phyloP scores from a whole-genome alignment of 2,113 vertebrate genomes.

The Sinocyclocheilus maitianheensis region DNA sequence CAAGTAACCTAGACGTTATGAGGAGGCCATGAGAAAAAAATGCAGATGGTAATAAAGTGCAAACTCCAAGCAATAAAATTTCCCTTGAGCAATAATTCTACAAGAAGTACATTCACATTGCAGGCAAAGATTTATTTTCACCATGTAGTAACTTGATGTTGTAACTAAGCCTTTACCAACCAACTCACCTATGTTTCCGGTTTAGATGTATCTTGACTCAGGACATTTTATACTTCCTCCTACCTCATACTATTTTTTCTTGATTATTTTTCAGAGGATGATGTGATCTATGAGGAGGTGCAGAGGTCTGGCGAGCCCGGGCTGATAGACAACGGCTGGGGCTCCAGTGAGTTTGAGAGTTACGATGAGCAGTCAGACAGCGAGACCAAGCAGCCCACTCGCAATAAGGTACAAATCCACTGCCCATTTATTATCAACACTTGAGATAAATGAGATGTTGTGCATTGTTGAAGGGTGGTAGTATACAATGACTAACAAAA shows the following conservation, averaged over 20 bases:
- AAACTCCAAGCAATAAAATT: too few species aligned
- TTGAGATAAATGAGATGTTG: background rate
- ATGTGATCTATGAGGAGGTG: constrained; percentile 76
- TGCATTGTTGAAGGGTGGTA: background rate
- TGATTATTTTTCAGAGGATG: constrained; percentile 57
- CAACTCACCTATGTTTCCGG: background rate
- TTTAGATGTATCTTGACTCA: background rate
- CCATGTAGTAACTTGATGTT: background rate
- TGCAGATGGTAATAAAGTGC: too few species aligned
- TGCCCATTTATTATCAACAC: background rate
- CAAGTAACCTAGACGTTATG: background rate
- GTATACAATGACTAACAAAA: too few species aligned
- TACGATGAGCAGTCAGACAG: constrained; percentile 83
- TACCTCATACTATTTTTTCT: background rate
- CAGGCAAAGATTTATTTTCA: background rate
- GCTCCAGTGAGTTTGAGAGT: constrained; percentile 88
- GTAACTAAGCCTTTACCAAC: background rate
- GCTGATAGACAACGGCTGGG: constrained; percentile 77
- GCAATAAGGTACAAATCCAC: constrained; percentile 58
- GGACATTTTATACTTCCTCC: background rate
- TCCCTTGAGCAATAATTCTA: background rate
- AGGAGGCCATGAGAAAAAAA: background rate
- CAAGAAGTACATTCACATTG: background rate
- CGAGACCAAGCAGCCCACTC: constrained; percentile 65
- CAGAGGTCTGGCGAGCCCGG: constrained; percentile 55